phyloP scores from a whole-genome alignment of 2,797 vertebrate genomes.

The Enteromius thamalakanensis region DNA sequence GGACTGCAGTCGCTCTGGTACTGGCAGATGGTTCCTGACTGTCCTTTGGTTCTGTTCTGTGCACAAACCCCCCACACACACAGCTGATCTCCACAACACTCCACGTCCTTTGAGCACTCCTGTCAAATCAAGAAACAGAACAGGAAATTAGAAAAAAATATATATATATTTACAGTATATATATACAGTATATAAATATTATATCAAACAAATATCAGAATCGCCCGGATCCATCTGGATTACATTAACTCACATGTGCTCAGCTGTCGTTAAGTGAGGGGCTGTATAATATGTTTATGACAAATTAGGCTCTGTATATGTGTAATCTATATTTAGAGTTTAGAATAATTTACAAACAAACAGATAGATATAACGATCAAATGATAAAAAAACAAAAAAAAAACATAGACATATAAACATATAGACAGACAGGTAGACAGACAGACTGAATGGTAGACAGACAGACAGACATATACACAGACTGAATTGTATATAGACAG shows the following conservation, averaged over 20 bases:
- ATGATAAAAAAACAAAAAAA: not conserved
- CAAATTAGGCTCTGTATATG: too few relatives aligned
- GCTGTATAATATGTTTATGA: too few relatives aligned
- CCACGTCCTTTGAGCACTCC: slow-evolving; percentile 87
- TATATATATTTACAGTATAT: not conserved
- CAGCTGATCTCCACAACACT: slow-evolving; percentile 88
- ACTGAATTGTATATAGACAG: not conserved
- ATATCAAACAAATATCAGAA: too few relatives aligned
- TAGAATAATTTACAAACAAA: not conserved
- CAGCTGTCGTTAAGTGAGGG: too few relatives aligned
- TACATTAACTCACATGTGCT: too few relatives aligned
- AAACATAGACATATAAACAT: not conserved
- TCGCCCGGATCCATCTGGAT: too few relatives aligned
- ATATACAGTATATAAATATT: too few relatives aligned
- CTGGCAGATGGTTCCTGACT: slow-evolving; percentile 92
- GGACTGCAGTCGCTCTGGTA: slow-evolving; percentile 87
- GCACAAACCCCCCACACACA: slow-evolving; percentile 93
- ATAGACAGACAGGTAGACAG: not conserved
- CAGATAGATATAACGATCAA: not conserved
- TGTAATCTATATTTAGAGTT: too few relatives aligned
- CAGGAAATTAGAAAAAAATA: not conserved
- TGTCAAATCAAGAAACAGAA: slow-evolving; percentile 54
- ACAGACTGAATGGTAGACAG: not conserved
- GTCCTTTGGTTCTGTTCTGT: slow-evolving; percentile 73
- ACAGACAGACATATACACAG: not conserved